A percentile compares a stretch with the other conserved stretches of the same genome.
Conservation (phyloP, 2,113 vertebrate species). For the Saccopteryx leptura region DNA sequence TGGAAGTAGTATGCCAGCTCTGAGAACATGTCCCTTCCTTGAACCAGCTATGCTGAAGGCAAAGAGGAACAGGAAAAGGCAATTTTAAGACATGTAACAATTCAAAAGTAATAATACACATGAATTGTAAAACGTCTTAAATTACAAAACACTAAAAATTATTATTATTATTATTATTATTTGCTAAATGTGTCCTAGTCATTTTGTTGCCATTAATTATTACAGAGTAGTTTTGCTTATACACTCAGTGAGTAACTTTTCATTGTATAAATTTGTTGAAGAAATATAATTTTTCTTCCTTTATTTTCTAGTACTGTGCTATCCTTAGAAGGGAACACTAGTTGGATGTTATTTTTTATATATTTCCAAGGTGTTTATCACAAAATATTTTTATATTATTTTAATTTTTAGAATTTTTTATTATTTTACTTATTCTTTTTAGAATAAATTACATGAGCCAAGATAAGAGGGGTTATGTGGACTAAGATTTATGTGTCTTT, state of each 20-base stretch:
- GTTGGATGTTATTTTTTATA: neutral
- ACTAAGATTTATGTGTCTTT: neutral
- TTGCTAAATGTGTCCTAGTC: neutral
- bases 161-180: neutral
- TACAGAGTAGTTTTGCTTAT: neutral
- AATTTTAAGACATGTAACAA: neutral
- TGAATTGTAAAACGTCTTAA: neutral
- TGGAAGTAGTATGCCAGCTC: neutral
- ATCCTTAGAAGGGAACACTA: neutral
- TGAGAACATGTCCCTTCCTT: rapidly evolving
- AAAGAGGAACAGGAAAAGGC: neutral
- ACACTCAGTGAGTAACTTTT: neutral
- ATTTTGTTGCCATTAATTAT: neutral
- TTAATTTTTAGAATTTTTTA: neutral
- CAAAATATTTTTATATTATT: neutral
- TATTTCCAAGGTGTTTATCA: neutral
- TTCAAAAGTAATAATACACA: neutral
- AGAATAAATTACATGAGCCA: neutral
- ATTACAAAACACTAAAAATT: neutral
- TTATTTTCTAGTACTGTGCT: neutral
- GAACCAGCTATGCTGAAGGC: neutral
- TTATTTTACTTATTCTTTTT: neutral
- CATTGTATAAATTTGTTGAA: neutral
- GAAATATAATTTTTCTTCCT: neutral
- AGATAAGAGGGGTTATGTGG: neutral